These are phyloP conservation scores for Ooceraea biroi DNA, from an alignment of 1,140 invertebrate genomes.

Conservation along the genomic window DNA sequence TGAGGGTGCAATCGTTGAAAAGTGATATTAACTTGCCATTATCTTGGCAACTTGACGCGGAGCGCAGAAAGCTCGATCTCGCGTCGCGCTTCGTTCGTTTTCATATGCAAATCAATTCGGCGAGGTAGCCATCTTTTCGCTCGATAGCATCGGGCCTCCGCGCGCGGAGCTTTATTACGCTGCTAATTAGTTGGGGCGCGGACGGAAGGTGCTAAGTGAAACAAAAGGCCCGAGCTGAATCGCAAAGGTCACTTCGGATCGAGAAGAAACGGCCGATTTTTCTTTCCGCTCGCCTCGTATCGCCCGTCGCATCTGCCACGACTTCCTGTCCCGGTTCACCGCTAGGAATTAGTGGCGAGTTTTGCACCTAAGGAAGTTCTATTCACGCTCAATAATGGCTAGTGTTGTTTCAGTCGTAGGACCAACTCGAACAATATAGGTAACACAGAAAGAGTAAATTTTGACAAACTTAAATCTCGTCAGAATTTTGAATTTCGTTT, in stretches of 20 bases:
- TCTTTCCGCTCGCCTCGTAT: conserved; percentile 49
- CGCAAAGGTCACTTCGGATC: conserved; percentile 52
- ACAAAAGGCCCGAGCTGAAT: conserved; percentile 58
- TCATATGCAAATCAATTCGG: conserved; percentile 56
- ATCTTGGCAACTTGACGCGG: background rate
- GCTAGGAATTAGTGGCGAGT: conserved; percentile 12
- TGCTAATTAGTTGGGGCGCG: conserved; percentile 60
- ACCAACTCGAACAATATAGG: background rate
- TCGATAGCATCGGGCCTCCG: conserved; percentile 51
- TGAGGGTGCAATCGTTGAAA: background rate
- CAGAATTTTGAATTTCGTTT: too few relatives aligned
- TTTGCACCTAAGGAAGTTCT: background rate
- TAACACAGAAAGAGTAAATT: background rate
- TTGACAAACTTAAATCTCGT: too few relatives aligned
- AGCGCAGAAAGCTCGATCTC: conserved; percentile 26
- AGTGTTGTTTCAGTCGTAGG: background rate
- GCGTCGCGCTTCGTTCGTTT: conserved; percentile 38
- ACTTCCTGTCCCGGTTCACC: conserved; percentile 34
- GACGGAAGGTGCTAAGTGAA: conserved; percentile 61
- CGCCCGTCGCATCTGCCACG: conserved; percentile 31
- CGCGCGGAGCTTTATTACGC: conserved; percentile 53
- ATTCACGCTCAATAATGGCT: conserved; percentile 11
- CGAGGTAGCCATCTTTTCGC: conserved; percentile 55
- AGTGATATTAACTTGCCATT: conserved; percentile 25
- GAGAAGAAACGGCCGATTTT: conserved; percentile 52